These are phyloP conservation scores for Patella depressa DNA, from an alignment of 2,888 invertebrate genomes.

Conservation along the genomic window DNA sequence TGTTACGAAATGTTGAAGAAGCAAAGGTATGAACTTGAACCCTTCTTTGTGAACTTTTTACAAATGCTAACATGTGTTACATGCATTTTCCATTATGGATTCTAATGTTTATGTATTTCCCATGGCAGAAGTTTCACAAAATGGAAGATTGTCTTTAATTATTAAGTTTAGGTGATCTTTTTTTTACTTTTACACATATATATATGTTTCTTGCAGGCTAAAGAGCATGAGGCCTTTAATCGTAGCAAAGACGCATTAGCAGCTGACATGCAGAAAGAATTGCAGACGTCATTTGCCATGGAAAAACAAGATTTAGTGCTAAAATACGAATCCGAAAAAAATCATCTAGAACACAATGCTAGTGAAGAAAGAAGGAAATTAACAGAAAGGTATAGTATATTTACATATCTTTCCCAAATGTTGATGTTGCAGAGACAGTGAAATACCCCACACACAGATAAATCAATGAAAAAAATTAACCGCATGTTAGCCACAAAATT, in stretches of 20 bases:
- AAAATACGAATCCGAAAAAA: slow-evolving; percentile 56
- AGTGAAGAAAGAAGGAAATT: slow-evolving; percentile 46
- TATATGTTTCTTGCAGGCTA: slow-evolving; percentile 35
- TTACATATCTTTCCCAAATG: background rate
- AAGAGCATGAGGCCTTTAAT: slow-evolving; percentile 47
- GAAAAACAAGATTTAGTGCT: slow-evolving; percentile 57
- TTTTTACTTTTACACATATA: background rate
- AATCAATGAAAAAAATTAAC: no score
- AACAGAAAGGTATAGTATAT: slow-evolving; percentile 24
- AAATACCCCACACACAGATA: background rate
- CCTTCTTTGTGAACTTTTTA: no score
- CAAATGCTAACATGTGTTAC: no score
- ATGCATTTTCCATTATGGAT: no score
- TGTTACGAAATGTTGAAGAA: slow-evolving; percentile 46
- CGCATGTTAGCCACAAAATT: no score
- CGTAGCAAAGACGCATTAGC: slow-evolving; percentile 41
- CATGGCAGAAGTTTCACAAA: background rate
- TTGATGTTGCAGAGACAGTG: background rate
- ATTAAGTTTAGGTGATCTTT: background rate
- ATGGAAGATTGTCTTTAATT: no score
- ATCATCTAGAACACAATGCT: slow-evolving; percentile 47
- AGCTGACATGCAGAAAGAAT: slow-evolving; percentile 51
- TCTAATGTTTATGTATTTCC: background rate
- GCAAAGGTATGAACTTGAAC: slow-evolving; percentile 50
- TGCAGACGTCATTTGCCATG: slow-evolving; percentile 49